Evolutionary conservation across 64 coral and sea anemone species (phyloP).

Genomic region (Montipora efflorescens): DNA sequence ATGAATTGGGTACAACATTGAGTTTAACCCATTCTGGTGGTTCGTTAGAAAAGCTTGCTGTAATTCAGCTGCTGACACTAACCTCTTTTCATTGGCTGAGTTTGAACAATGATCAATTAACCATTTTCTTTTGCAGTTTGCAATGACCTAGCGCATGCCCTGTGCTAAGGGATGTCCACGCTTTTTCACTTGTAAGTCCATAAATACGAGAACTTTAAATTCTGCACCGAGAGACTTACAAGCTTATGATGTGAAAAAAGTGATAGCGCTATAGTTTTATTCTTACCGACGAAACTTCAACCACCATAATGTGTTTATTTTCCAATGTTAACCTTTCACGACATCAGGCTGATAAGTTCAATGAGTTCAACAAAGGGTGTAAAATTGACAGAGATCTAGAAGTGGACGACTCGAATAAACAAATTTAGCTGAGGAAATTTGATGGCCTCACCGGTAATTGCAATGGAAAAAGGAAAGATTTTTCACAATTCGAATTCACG

Average conservation of each 20-base stretch:
- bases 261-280: neutral
- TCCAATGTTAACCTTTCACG: neutral
- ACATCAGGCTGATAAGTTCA: neutral
- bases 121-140: too few species aligned
- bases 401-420: neutral
- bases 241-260: neutral
- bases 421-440: neutral
- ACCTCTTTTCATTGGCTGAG: too few species aligned
- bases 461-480: neutral
- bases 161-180: too few species aligned
- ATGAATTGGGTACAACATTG: too few species aligned
- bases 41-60: too few species aligned
- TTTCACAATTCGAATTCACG: too few species aligned
- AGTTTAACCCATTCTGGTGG: too few species aligned
- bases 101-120: too few species aligned
- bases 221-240: neutral
- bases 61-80: too few species aligned
- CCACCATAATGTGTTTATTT: neutral
- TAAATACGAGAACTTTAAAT: neutral
- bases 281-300: neutral
- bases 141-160: too few species aligned
- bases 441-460: constrained; percentile 6
- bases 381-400: neutral
- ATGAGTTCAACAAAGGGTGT: neutral
- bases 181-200: neutral